A percentile compares a stretch with the other conserved stretches of the same genome.
These are phyloP conservation scores for Thamnophis sirtalis DNA, from an alignment of 2,113 vertebrate species.

Conservation along the genomic window DNA sequence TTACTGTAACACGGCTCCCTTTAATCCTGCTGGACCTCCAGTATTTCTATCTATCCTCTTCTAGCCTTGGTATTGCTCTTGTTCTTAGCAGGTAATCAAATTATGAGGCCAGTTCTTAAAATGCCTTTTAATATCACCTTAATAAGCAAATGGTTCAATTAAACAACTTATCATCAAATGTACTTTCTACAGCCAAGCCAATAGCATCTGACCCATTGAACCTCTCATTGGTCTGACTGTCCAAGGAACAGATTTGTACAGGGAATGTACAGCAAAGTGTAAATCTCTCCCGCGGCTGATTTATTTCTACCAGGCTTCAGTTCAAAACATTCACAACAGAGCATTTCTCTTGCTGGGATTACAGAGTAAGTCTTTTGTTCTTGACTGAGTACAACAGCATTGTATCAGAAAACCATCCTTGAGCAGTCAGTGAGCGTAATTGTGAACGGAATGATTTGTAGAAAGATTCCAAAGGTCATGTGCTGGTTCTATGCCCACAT, in stretches of 20 bases:
- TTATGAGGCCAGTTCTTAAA: neutral
- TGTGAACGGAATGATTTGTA: conserved; percentile 5
- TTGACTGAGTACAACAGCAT: neutral
- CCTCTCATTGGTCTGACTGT: neutral
- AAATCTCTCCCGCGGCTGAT: neutral
- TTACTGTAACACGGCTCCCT: neutral
- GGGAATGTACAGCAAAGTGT: neutral
- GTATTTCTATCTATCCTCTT: neutral
- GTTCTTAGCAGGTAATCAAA: neutral
- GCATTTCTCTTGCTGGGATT: neutral
- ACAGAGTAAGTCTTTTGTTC: neutral
- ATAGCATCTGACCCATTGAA: neutral
- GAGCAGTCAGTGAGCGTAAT: neutral
- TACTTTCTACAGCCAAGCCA: neutral
- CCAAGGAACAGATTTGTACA: neutral
- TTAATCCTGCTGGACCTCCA: neutral
- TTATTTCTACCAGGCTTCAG: neutral
- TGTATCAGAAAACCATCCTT: neutral
- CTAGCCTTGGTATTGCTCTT: neutral
- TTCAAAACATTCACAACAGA: neutral
- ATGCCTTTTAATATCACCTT: neutral
- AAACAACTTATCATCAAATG: neutral
- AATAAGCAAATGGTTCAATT: neutral
- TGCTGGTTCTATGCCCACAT: neutral
- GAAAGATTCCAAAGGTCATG: conserved; percentile 10